Base-by-base conservation (phyloP, 1,140 invertebrate species). In the Apis mellifera region DNA sequence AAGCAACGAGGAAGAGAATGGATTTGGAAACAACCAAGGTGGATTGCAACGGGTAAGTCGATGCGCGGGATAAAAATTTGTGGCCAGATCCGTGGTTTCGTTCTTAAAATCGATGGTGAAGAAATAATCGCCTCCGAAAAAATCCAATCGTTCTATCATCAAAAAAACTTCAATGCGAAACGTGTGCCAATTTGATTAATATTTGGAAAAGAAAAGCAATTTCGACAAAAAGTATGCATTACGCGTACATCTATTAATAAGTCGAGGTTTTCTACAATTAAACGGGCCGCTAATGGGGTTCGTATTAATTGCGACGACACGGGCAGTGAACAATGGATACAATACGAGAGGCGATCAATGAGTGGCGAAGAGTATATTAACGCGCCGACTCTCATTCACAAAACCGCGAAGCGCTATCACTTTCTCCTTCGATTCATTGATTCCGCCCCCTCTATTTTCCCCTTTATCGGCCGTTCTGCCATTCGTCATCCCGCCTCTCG, bases 341-440 rank as follows among this genome's bases (percentile, higher is more conserved):
- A 81, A 81, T 81, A 55, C 54, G 52, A 11, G 23, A n/a, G 48
- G 48, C 79, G 79, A 81, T 81, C 42, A 81, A 81, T 81, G 79
- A 81, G 72, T 32, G 23, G 9, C 23, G 73, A 82, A 82, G 60
- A 80, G 73, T 76, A 69, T 69, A 76, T 78, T 65, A 78, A 70
- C 73, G 62, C 55, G n/a, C 4, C 17, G 9, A 26, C 21, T 66
- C 72, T 68, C 79, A 82, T 82, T 82, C 59, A 80, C 23, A 55
- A 66, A 74, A 54, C 60, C 23, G 23, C 54, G 54, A 50, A 54
- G 21, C 62, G 72, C n/a, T 82, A 68, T 82, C 79, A 82, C 79
- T 82, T 82, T 82, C 79, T 82, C 72, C 79, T 82, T 82, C 79
- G 79, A 82, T 82, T 82, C 79, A 82, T 82, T 82, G 79, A 82